Evolutionary conservation across 2,888 invertebrate species (phyloP).

Genomic region (Stratiomys singularior): DNA sequence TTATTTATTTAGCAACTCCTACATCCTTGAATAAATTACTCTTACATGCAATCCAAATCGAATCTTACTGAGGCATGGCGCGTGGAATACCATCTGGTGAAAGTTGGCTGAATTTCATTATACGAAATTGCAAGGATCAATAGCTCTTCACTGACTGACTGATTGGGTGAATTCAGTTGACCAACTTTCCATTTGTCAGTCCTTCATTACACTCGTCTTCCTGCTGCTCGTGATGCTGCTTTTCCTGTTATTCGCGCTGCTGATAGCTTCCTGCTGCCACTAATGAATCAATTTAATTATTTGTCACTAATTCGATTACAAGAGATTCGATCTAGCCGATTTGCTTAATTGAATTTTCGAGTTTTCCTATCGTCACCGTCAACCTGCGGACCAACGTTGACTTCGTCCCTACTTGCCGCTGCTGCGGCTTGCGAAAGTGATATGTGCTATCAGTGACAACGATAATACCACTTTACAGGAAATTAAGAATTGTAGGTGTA

Average conservation of each 20-base stretch:
- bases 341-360: slow-evolving; percentile 48
- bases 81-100: no score
- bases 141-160: neutral
- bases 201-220: neutral
- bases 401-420: no score
- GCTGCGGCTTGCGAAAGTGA: neutral
- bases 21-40: no score
- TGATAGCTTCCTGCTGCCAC: slow-evolving; percentile 18
- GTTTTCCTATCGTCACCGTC: slow-evolving; percentile 13
- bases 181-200: neutral
- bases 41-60: no score
- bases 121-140: neutral
- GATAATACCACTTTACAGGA: neutral
- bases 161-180: neutral
- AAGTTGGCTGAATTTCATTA: no score
- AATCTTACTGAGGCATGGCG: no score
- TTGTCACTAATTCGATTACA: slow-evolving; percentile 51
- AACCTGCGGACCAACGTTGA: neutral
- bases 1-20: no score
- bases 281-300: slow-evolving; percentile 50
- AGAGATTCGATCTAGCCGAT: slow-evolving; percentile 47
- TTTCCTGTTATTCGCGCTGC: neutral
- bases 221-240: neutral
- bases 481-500: neutral
- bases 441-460: neutral